Evolutionary conservation across 2,888 invertebrate species (phyloP).

Genomic region (Drosophila algonquin): DNA sequence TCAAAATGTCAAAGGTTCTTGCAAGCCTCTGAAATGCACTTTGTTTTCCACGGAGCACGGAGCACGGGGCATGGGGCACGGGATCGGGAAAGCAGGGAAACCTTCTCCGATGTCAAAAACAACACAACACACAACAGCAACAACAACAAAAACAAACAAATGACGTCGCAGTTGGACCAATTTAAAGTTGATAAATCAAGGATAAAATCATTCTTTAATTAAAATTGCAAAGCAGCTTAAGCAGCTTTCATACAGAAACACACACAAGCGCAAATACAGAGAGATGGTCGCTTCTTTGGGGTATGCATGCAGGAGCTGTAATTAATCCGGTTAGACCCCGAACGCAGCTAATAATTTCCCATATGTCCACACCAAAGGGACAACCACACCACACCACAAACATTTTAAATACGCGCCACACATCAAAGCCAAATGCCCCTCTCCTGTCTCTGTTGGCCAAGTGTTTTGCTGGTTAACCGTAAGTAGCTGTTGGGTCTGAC

Average conservation of each 20-base stretch:
- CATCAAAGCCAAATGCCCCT: constrained; percentile 61
- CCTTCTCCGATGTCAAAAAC: constrained; percentile 10
- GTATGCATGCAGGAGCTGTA: constrained; percentile 44
- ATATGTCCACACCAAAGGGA: constrained; percentile 53
- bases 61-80: constrained; percentile 1
- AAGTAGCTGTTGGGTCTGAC: constrained; percentile 59
- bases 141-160: constrained; percentile 14
- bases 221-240: constrained; percentile 67
- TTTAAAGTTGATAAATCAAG: constrained; percentile 33
- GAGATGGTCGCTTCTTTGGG: constrained; percentile 10
- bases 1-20: constrained; percentile 58
- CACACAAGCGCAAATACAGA: not conserved
- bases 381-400: constrained; percentile 14
- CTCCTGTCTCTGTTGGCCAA: constrained; percentile 35
- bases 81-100: constrained; percentile 15
- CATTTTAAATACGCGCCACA: constrained; percentile 64
- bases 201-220: constrained; percentile 58
- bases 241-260: constrained; percentile 26
- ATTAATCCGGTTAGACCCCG: constrained; percentile 72
- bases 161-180: constrained; percentile 18
- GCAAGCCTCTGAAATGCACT: constrained; percentile 66
- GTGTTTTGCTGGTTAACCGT: constrained; percentile 81
- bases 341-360: constrained; percentile 75
- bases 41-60: constrained; percentile 9
- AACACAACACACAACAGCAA: not conserved